Base-by-base conservation (phyloP, 92 coral and sea anemone species). In the Palythoa grandiflora region DNA sequence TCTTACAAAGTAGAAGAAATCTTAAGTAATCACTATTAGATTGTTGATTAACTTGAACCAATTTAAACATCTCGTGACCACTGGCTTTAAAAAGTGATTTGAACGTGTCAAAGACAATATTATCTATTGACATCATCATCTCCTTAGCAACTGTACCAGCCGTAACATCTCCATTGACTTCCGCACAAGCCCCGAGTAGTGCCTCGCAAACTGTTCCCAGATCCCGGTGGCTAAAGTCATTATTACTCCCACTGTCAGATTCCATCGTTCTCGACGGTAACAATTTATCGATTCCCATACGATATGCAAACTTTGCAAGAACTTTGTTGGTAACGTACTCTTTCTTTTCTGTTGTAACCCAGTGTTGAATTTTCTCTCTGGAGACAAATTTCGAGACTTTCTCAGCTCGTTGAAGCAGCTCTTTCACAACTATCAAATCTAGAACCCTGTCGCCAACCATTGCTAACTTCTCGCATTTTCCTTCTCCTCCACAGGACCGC, bases 231-330 rank as follows among this genome's bases (percentile, higher is more conserved):
- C 6, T 4, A 8, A 44, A 5, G 50, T 8, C 50, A 44, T 44
- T 5, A n/a, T 78, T 78, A 0, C 51, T 35, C 10, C 51, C 71
- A 3, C 21, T 19, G 10, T 3, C 54, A 19, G 16, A 16, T 20
- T 12, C 71, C 16, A 15, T 16, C 16, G 63, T 44, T 3, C n/a
- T 72, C n/a, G 16, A 48, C 4, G 39, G 68, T 37, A 54, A 6
- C 52, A 78, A 55, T 57, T 5, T 6, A 1, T 78, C 51, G 57
- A 78, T 5, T 0, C 37, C 5, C 70, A 57, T 78, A 78, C 35
- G 39, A 36, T 78, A 78, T 1, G 84, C 84, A n/a, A 78, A 78
- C 53, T 36, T 78, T 38, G 84, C 84, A 36, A 78, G 84, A 38
- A 8, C 84, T 2, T 78, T 53, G 39, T 78, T 59, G 9, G 51